phyloP scores from a whole-genome alignment of 1,140 invertebrate genomes.

The Pseudomyrmex concolor region DNA sequence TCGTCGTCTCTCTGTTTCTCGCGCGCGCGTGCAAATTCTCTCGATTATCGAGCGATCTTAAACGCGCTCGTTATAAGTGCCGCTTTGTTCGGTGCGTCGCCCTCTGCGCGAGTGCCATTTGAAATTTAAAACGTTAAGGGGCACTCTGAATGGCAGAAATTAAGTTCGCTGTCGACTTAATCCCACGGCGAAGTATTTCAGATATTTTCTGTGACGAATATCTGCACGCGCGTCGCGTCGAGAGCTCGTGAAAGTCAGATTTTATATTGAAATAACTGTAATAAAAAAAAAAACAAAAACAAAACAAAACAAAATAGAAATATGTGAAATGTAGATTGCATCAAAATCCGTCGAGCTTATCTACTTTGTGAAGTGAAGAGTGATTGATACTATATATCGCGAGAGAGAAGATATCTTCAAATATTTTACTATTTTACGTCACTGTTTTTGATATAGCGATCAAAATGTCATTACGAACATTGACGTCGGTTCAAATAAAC shows the following conservation, averaged over 20 bases:
- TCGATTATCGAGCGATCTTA: constrained; percentile 39
- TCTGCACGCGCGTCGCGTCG: neutral
- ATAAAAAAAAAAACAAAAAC: neutral
- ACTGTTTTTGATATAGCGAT: neutral
- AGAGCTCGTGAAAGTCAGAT: neutral
- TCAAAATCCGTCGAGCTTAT: neutral
- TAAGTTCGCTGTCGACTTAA: constrained; percentile 37
- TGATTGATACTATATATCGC: neutral
- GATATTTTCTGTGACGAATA: neutral
- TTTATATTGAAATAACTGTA: neutral
- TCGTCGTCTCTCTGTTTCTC: constrained; percentile 16
- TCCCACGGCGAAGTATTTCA: constrained; percentile 16
- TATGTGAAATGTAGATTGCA: too few species aligned
- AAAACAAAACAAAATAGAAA: too few species aligned
- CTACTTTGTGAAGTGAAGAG: too few species aligned
- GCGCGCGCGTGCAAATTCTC: neutral
- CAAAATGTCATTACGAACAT: neutral
- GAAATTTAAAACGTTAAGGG: constrained; percentile 60
- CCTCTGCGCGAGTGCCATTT: constrained; percentile 39
- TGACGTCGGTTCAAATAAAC: neutral
- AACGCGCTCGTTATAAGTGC: constrained; percentile 53
- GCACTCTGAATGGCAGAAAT: constrained; percentile 38
- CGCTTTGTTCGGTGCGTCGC: constrained; percentile 43
- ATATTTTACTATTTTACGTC: neutral
- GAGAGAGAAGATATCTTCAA: neutral